These are phyloP conservation scores for Drosophila tsacasi DNA, from an alignment of 1,140 invertebrate species.

Conservation along the genomic window DNA sequence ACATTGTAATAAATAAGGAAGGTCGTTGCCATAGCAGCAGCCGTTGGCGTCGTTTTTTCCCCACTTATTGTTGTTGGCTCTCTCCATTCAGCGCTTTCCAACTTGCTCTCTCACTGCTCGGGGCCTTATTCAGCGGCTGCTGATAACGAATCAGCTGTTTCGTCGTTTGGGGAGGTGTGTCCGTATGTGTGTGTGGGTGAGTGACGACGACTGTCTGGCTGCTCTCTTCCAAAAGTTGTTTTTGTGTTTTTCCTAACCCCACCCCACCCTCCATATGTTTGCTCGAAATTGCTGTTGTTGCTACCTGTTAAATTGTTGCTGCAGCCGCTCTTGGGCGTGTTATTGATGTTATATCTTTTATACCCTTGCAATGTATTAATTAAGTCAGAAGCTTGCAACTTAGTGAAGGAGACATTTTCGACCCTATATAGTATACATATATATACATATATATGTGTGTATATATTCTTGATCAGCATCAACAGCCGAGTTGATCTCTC, in stretches of 20 bases:
- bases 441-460: too few relatives aligned
- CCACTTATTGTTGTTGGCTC: conserved; percentile 42
- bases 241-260: conserved; percentile 21
- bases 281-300: conserved; percentile 26
- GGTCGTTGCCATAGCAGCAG: conserved; percentile 84
- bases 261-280: conserved; percentile 52
- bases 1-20: conserved; percentile 85
- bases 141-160: conserved; percentile 81
- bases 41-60: conserved; percentile 54
- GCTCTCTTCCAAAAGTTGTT: too few relatives aligned
- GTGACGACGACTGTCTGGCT: too few relatives aligned
- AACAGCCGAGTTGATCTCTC: too few relatives aligned
- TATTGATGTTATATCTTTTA: neutral
- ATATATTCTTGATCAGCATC: too few relatives aligned
- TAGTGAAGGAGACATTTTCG: too few relatives aligned
- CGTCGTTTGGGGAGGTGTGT: conserved; percentile 21
- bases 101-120: conserved; percentile 25
- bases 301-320: too few relatives aligned
- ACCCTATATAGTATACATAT: too few relatives aligned
- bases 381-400: too few relatives aligned
- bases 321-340: neutral
- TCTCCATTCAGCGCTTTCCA: conserved; percentile 9
- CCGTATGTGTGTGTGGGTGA: conserved; percentile 11
- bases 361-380: too few relatives aligned
- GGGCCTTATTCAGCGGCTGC: conserved; percentile 60